These are phyloP conservation scores for Channa maculata DNA, from an alignment of 2,113 vertebrate species.

Conservation along the genomic window DNA sequence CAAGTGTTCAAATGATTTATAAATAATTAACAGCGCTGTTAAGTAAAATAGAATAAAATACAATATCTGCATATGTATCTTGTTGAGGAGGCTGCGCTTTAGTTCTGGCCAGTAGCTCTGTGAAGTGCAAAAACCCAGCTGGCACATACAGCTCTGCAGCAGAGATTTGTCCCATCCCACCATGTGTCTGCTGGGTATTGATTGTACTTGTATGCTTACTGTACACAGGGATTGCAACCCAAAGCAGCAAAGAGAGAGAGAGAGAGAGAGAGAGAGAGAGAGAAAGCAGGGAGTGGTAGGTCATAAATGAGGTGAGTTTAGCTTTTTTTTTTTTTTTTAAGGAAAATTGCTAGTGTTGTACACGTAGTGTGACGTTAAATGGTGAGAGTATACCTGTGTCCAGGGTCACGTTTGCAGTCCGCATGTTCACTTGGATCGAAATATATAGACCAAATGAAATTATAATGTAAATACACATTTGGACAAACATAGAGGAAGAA, in stretches of 20 bases:
- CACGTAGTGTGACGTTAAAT: neutral
- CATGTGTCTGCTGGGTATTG: constrained; percentile 67
- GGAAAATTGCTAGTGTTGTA: no score
- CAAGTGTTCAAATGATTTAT: constrained; percentile 3
- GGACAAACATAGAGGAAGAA: neutral
- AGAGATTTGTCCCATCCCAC: constrained; percentile 57
- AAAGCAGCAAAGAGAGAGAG: constrained; percentile 33
- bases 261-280: neutral
- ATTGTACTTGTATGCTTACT: constrained; percentile 61
- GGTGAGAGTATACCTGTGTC: neutral
- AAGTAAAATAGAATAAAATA: neutral
- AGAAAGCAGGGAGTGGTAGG: constrained; percentile 52
- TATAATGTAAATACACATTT: constrained; percentile 1
- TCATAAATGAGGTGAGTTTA: constrained; percentile 54
- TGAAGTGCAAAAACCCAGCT: constrained; percentile 18
- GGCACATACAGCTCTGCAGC: constrained; percentile 57
- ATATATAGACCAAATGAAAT: neutral
- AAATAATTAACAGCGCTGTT: neutral
- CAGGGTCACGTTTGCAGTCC: neutral
- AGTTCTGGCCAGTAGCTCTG: neutral
- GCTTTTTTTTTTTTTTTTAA: neutral
- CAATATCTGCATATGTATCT: constrained; percentile 1
- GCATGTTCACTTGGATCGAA: neutral
- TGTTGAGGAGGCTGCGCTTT: neutral
- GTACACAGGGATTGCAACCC: constrained; percentile 46